Evolutionary conservation across 2,797 vertebrate genomes (phyloP).

Genomic region (Lagorchestes hirsutus): DNA sequence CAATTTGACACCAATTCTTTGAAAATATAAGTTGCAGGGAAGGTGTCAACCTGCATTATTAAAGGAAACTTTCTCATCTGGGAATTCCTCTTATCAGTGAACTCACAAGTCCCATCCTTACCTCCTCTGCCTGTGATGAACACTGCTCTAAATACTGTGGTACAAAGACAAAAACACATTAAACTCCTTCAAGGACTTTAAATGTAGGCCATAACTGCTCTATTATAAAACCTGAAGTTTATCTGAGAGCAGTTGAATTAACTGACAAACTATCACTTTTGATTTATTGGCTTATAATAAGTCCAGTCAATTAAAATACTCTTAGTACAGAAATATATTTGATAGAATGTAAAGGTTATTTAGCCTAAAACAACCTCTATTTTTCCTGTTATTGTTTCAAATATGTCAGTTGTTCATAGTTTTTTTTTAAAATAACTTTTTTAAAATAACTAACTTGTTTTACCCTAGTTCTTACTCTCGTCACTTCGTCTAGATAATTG

Average conservation of each 20-base stretch:
- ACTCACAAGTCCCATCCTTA: not conserved
- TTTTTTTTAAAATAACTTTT: too few species aligned
- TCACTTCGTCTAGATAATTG: too few species aligned
- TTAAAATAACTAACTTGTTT: not conserved
- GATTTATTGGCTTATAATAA: too few species aligned
- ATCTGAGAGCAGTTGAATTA: too few species aligned
- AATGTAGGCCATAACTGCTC: too few species aligned
- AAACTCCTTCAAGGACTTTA: not conserved
- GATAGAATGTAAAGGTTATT: not conserved
- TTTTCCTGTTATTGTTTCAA: not conserved
- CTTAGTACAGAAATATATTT: too few species aligned
- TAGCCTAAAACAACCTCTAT: constrained; percentile 29
- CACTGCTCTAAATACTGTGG: not conserved
- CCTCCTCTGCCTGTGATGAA: not conserved
- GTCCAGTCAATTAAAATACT: too few species aligned
- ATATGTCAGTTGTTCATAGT: not conserved
- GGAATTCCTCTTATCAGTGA: not conserved
- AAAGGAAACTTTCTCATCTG: not conserved
- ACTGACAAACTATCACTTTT: too few species aligned
- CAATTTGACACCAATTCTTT: not conserved
- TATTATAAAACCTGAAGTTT: too few species aligned
- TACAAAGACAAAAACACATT: not conserved
- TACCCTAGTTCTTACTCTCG: too few species aligned
- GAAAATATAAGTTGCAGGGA: not conserved
- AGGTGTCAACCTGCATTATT: not conserved